Conservation (phyloP, 2,797 vertebrate genomes). For the Sardinella longiceps region DNA sequence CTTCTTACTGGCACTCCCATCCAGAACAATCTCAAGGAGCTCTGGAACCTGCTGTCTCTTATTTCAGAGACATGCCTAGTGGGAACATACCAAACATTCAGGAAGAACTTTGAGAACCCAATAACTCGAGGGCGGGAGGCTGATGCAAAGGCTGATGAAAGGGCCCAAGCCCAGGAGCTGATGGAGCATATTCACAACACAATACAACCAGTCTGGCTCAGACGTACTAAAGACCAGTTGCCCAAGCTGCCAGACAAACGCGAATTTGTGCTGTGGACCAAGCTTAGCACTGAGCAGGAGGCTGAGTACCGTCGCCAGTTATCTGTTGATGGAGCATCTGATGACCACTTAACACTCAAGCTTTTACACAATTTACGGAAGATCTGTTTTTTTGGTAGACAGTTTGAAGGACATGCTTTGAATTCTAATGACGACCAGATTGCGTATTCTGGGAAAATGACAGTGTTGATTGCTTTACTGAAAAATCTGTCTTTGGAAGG, state of each 20-base stretch:
- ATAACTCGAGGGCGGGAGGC: slow-evolving; percentile 42
- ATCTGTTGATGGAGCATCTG: not conserved
- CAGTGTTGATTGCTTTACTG: slow-evolving; percentile 31
- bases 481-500: slow-evolving; percentile 31
- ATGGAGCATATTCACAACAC: slow-evolving; percentile 28
- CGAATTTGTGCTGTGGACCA: slow-evolving; percentile 43
- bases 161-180: slow-evolving; percentile 35
- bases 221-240: slow-evolving; percentile 39
- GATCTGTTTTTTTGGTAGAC: slow-evolving; percentile 36
- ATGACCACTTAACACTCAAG: not conserved
- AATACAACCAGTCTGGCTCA: slow-evolving; percentile 39
- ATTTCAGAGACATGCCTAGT: slow-evolving; percentile 41
- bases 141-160: slow-evolving; percentile 35
- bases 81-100: slow-evolving; percentile 43
- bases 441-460: slow-evolving; percentile 39
- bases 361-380: slow-evolving; percentile 36
- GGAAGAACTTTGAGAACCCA: slow-evolving; percentile 41
- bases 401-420: not conserved
- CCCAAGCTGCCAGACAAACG: slow-evolving; percentile 32
- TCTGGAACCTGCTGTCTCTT: slow-evolving; percentile 45
- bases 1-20: slow-evolving; percentile 46
- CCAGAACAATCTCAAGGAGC: slow-evolving; percentile 47
- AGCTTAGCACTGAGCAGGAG: slow-evolving; percentile 39
- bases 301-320: slow-evolving; percentile 21
- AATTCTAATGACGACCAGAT: not conserved